A percentile compares a stretch with the other conserved stretches of the same genome.
These are phyloP conservation scores for Calidris pygmaea DNA, from an alignment of 2,113 vertebrate species.

Conservation along the genomic window DNA sequence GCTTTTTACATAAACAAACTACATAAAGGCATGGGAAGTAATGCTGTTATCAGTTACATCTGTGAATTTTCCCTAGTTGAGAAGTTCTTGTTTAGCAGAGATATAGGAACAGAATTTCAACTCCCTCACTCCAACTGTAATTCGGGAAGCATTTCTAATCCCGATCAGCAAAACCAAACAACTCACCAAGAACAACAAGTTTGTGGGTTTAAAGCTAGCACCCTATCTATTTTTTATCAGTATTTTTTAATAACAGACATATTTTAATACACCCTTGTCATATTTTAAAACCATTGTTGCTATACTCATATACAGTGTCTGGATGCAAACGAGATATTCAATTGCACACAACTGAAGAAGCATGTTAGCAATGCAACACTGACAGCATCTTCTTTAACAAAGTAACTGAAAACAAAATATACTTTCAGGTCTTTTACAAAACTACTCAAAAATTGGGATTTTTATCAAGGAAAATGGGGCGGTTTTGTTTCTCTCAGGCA, in stretches of 20 bases:
- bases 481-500: background rate
- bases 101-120: background rate
- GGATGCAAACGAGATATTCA: background rate
- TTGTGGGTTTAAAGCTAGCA: background rate
- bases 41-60: background rate
- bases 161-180: background rate
- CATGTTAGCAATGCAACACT: background rate
- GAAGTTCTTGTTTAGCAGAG: background rate
- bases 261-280: background rate
- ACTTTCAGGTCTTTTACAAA: background rate
- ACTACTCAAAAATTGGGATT: background rate
- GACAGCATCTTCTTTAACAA: background rate
- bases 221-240: background rate
- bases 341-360: background rate
- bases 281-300: background rate
- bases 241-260: background rate
- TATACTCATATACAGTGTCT: background rate
- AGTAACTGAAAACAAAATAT: background rate
- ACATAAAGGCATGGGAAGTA: background rate
- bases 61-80: background rate
- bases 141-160: background rate
- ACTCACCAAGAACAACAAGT: background rate
- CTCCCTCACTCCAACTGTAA: background rate
- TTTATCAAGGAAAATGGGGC: background rate
- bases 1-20: constrained; percentile 44